phyloP scores from a whole-genome alignment of 2,888 invertebrate genomes.

The Hyposoter dolosus region DNA sequence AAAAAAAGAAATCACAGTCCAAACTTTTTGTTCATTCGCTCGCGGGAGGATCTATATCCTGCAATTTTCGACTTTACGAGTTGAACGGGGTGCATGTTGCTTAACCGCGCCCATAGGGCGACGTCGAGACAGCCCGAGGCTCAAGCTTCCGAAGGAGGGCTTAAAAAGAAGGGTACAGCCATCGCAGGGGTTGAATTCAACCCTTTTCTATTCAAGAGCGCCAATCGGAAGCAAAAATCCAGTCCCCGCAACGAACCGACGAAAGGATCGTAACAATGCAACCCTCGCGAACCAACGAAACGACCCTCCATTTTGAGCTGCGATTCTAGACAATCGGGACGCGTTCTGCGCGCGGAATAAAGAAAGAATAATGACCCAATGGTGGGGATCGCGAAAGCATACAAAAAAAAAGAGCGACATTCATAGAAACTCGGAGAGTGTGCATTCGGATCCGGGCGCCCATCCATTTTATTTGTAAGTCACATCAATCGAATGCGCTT shows the following conservation, averaged over 20 bases:
- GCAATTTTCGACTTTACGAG: not conserved
- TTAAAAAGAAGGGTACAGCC: not conserved
- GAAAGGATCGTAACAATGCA: not conserved
- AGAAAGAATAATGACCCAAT: not conserved
- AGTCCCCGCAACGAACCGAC: not conserved
- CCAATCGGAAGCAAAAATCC: conserved; percentile 6
- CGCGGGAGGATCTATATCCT: not conserved
- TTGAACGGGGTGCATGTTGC: not conserved
- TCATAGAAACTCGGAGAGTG: not conserved
- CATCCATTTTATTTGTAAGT: not conserved
- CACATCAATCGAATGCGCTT: not conserved
- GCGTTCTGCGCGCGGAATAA: not conserved
- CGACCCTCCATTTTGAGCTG: not conserved
- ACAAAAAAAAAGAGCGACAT: not conserved
- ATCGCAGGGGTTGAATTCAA: not conserved
- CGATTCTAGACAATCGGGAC: not conserved
- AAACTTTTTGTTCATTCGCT: not conserved
- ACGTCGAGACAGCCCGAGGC: not conserved
- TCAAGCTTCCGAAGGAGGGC: not conserved
- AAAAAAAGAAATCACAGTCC: not conserved
- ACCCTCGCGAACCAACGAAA: not conserved
- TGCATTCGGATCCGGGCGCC: not conserved
- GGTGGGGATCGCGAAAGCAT: not conserved
- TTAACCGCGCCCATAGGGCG: not conserved
- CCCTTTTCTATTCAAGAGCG: not conserved